phyloP scores from a whole-genome alignment of 1,140 invertebrate species.

The Druon quercuslanigerum region DNA sequence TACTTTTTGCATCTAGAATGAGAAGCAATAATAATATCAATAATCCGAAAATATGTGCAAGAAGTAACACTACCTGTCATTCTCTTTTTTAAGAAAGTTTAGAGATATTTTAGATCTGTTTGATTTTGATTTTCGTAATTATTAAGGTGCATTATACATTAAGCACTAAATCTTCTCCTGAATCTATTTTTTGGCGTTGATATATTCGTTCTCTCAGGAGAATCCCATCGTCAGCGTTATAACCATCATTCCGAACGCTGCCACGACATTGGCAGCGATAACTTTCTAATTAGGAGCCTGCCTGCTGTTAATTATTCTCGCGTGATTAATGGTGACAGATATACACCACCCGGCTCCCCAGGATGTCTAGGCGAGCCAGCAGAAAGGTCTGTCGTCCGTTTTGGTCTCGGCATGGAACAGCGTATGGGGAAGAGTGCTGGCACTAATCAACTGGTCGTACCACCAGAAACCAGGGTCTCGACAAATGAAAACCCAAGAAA shows the following conservation, averaged over 20 bases:
- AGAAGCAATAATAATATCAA: too few species aligned
- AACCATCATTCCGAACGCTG: conserved; percentile 37
- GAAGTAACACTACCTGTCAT: too few species aligned
- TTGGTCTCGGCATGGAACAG: background rate
- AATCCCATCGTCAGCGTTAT: conserved; percentile 50
- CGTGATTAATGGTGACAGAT: conserved; percentile 56
- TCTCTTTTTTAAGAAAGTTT: too few species aligned
- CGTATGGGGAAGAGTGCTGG: background rate
- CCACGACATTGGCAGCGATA: conserved; percentile 55
- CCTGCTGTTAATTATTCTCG: conserved; percentile 58
- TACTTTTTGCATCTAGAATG: too few species aligned
- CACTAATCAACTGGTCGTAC: background rate
- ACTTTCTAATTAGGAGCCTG: conserved; percentile 59
- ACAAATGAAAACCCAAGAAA: background rate
- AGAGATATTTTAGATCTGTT: too few species aligned
- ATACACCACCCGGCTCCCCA: conserved; percentile 42
- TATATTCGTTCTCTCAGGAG: conserved; percentile 50
- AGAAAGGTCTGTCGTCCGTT: conserved; percentile 18
- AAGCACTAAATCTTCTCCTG: background rate
- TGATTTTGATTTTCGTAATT: too few species aligned
- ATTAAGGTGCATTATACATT: too few species aligned
- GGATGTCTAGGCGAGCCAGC: conserved; percentile 14
- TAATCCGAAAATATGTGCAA: too few species aligned
- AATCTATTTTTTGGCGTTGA: conserved; percentile 4
- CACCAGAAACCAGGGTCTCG: background rate